phyloP scores from a whole-genome alignment of 2,888 invertebrate species.

The Temnothorax rugatulus region DNA sequence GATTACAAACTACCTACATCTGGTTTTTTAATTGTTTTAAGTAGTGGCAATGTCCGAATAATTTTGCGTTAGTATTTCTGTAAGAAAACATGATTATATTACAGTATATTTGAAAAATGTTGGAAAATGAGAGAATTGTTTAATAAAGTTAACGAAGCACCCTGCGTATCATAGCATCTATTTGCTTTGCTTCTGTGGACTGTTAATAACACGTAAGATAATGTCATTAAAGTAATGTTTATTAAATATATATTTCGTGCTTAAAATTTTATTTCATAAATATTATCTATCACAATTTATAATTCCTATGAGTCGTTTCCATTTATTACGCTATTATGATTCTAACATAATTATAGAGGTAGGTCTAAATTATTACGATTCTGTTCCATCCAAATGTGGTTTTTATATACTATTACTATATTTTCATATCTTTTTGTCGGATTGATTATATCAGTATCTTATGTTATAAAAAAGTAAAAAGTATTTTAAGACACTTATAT shows the following conservation, averaged over 20 bases:
- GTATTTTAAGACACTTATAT: background rate
- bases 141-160: background rate
- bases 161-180: background rate
- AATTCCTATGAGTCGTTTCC: background rate
- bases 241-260: slow-evolving; percentile 1
- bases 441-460: background rate
- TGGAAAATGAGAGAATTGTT: background rate
- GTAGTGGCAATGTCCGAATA: background rate
- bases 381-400: background rate
- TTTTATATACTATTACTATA: slow-evolving; percentile 8
- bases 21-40: slow-evolving; percentile 15
- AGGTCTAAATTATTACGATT: background rate
- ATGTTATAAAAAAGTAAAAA: background rate
- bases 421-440: slow-evolving; percentile 9
- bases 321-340: background rate
- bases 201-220: slow-evolving; percentile 10
- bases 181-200: slow-evolving; percentile 14
- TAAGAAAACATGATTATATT: slow-evolving; percentile 16
- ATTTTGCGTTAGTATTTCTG: background rate
- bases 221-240: slow-evolving; percentile 20
- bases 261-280: slow-evolving; percentile 18
- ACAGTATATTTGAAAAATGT: slow-evolving; percentile 14
- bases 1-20: slow-evolving; percentile 35
- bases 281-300: background rate
- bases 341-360: background rate